Evolutionary conservation across 1,140 invertebrate genomes (phyloP).

Genomic region (Belonocnema kinseyi): DNA sequence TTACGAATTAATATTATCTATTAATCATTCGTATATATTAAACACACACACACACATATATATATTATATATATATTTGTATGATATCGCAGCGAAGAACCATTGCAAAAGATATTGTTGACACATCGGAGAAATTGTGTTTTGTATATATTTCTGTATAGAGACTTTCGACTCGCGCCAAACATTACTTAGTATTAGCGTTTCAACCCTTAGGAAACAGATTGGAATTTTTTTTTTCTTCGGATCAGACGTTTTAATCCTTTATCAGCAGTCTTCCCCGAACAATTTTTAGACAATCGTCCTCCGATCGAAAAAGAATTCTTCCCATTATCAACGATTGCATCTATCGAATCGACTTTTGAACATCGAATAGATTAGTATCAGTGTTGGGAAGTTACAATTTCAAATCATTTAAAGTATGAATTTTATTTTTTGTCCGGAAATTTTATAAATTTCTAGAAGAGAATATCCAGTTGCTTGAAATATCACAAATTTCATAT

Average conservation of each 20-base stretch:
- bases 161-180: slow-evolving; percentile 37
- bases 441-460: too few species aligned
- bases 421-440: too few species aligned
- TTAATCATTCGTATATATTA: slow-evolving; percentile 57
- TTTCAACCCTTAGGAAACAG: slow-evolving; percentile 5
- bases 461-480: too few species aligned
- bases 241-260: slow-evolving; percentile 2
- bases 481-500: too few species aligned
- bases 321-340: neutral
- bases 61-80: slow-evolving; percentile 51
- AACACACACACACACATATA: slow-evolving; percentile 48
- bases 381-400: too few species aligned
- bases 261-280: slow-evolving; percentile 5
- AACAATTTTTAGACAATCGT: slow-evolving; percentile 19
- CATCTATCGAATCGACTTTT: slow-evolving; percentile 4
- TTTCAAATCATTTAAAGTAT: too few species aligned
- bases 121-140: slow-evolving; percentile 57
- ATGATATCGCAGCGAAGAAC: slow-evolving; percentile 54
- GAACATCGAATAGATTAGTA: slow-evolving; percentile 5
- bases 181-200: slow-evolving; percentile 17
- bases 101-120: slow-evolving; percentile 58
- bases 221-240: slow-evolving; percentile 3
- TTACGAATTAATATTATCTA: slow-evolving; percentile 66
- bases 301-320: neutral
- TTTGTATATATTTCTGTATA: slow-evolving; percentile 69